Evolutionary conservation across 2,888 invertebrate species (phyloP).

Genomic region (Lasioglossum vierecki): DNA sequence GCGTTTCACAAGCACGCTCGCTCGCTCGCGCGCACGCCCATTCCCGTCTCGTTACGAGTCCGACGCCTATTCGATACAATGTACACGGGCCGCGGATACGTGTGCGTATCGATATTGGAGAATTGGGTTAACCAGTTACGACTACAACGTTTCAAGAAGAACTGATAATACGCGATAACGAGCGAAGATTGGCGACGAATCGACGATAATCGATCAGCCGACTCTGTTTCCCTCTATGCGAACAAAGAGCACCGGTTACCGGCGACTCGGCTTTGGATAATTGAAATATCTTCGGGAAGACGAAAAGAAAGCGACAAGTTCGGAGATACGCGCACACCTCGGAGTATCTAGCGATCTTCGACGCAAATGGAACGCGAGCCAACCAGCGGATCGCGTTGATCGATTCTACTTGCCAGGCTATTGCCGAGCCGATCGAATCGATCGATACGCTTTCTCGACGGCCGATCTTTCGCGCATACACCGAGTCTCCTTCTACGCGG

Average conservation of each 20-base stretch:
- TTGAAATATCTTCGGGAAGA: not conserved
- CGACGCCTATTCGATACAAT: not conserved
- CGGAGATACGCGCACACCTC: slow-evolving; percentile 18
- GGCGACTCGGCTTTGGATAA: not conserved
- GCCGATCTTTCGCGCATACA: slow-evolving; percentile 43
- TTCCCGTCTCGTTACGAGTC: not conserved
- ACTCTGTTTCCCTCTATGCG: not conserved
- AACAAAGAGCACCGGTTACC: slow-evolving; percentile 32
- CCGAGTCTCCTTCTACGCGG: slow-evolving; percentile 41
- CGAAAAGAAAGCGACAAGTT: slow-evolving; percentile 50
- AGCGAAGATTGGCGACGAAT: slow-evolving; percentile 37
- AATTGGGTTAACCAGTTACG: slow-evolving; percentile 66
- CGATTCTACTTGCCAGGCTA: slow-evolving; percentile 34
- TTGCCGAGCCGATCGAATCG: slow-evolving; percentile 53
- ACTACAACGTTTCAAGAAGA: slow-evolving; percentile 43
- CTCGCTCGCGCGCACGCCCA: not conserved
- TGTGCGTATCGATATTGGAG: slow-evolving; percentile 54
- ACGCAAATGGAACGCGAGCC: slow-evolving; percentile 19
- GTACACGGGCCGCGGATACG: slow-evolving; percentile 22
- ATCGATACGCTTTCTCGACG: slow-evolving; percentile 74
- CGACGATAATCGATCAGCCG: slow-evolving; percentile 31
- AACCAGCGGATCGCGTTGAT: slow-evolving; percentile 31
- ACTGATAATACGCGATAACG: slow-evolving; percentile 67
- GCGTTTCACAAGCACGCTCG: slow-evolving; percentile 19
- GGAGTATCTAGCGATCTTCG: not conserved